Evolutionary conservation across 2,797 vertebrate species (phyloP).

Genomic region (Pseudopleuronectes americanus): DNA sequence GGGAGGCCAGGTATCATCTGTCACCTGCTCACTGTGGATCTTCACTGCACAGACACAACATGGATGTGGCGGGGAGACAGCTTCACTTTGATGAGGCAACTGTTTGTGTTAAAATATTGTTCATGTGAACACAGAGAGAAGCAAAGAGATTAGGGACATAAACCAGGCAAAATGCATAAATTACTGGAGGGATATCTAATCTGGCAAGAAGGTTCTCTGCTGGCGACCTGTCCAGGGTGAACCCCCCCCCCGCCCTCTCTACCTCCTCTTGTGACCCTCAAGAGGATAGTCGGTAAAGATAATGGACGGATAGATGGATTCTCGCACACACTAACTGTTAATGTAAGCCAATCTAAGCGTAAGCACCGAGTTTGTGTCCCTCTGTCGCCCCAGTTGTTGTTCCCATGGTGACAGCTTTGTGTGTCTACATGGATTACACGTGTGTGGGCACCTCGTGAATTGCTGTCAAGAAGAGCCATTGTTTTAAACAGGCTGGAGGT

Average conservation of each 20-base stretch:
- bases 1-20: slow-evolving; percentile 39
- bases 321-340: not conserved
- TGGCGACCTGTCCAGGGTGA: too few species aligned
- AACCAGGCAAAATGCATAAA: too few species aligned
- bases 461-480: not conserved
- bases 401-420: not conserved
- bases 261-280: too few species aligned
- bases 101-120: too few species aligned
- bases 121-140: too few species aligned
- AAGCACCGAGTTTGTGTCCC: not conserved
- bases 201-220: too few species aligned
- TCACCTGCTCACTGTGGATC: slow-evolving; percentile 22
- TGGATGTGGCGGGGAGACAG: not conserved
- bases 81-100: too few species aligned
- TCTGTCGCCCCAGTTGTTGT: not conserved
- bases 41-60: not conserved
- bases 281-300: too few species aligned
- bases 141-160: too few species aligned
- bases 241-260: too few species aligned
- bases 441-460: not conserved
- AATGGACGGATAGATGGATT: too few species aligned
- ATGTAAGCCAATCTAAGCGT: not conserved
- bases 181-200: too few species aligned
- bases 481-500: not conserved
- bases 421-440: not conserved